Base-by-base conservation (phyloP, 2,797 vertebrate species). In the Atherinosoma microstoma region DNA sequence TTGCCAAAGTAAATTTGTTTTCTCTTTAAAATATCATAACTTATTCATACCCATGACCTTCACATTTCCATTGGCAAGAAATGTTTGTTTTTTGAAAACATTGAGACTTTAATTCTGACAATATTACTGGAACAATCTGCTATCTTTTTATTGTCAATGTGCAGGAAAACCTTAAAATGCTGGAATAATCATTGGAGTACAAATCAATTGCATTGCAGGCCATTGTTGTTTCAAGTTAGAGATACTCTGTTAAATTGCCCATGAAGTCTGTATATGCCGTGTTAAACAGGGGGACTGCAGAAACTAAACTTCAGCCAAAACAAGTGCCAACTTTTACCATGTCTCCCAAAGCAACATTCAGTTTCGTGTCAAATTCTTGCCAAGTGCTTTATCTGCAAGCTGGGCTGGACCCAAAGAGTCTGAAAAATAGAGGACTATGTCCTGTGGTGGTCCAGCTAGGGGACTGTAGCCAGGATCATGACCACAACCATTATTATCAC, bases 351-450 rank as follows among this genome's bases (percentile, higher is more conserved):
- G 58, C 42, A 67, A 82, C 70, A 64, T 67, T 78, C 29, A 45
- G 64, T 87, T 89, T 84, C 30, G 71, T 63, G 72, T 66, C 73
- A 11, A 65, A 11, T 65, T 74, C 38, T 59, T 85, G 77, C 75
- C 80, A 85, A 86, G 75, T 70, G 58, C 60, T 89, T 86, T 87
- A 86, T 89, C 83, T 86, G 40, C 40, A 57, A 73, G 75, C 68
- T 64, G 78, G 64, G 57, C 67, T 68, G 63, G 35, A 38, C 71
- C 63, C 75, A 63, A n/a, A 77, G 54, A 51, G 34, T 27, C 64
- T 64, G 42, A 64, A 70, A 70, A 85, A 84, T 69, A 49, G 58
- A 82, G 54, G 70, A 75, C 64, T 79, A 56, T 73, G 69, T 62
- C 63, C 73, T 15, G 34, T 36, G 77, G 76, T 85, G 73, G 69